Base-by-base conservation (phyloP, 2,113 vertebrate genomes). In the Sphaerodactylus townsendi region DNA sequence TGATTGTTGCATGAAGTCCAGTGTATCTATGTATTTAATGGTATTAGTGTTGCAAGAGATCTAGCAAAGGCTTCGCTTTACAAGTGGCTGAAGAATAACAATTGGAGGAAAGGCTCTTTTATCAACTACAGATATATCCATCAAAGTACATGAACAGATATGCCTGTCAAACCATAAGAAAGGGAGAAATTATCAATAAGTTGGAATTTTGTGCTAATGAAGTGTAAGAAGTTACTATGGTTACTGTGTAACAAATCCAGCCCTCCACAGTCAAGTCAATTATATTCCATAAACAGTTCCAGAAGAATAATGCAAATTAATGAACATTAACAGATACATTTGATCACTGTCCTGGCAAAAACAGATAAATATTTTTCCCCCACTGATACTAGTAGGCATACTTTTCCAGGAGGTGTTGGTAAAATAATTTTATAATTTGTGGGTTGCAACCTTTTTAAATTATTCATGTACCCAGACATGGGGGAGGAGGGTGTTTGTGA, bases 211-310 rank as follows among this genome's bases (percentile, higher is more conserved):
- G 74, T 4, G 15, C 53, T 91, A 50, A 90, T 87, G 87, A 88
- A 80, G 74, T 41, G 85, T 10, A 90, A 84, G 50, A 3, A 0
- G 66, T 82, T 82, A 46, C 78, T 85, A 73, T 76, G 74, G 78
- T 81, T 81, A 85, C 79, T 76, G 46, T 77, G 73, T 85, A 65
- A 81, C 35, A 70, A 88, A 66, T 82, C n/a, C 74, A 85, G 25
- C 37, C 69, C 30, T 85, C 83, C 59, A 30, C 41, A 68, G 30
- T 66, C 66, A 82, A 85, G 79, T 69, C 68, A 79, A 56, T 82
- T 72, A 75, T 59, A 50, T 82, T 72, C 69, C 79, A 64, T 82
- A 85, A 85, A 74, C 74, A 79, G 76, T 79, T 6, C 64, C 86
- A 77, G 28, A 89, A 81, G 35, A 39, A 23, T 79, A 81, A 66